Evolutionary conservation across 2,113 vertebrate genomes (phyloP).

Genomic region (Myrmecobius fasciatus): DNA sequence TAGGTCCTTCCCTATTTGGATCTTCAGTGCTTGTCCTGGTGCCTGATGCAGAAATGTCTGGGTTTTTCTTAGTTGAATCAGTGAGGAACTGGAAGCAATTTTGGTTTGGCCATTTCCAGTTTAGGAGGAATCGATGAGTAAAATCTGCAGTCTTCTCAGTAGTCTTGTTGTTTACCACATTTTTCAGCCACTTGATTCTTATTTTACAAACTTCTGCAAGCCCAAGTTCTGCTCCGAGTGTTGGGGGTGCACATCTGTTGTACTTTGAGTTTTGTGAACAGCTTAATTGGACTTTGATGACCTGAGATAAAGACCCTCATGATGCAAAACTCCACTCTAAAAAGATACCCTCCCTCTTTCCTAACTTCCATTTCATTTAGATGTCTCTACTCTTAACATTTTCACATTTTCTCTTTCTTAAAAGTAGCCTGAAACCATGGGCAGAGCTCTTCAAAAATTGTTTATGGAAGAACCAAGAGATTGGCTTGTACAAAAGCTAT

Average conservation of each 20-base stretch:
- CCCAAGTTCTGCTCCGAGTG: neutral
- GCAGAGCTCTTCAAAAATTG: neutral
- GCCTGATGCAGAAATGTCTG: neutral
- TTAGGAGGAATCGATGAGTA: neutral
- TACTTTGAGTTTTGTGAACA: neutral
- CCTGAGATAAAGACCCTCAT: neutral
- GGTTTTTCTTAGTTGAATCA: neutral
- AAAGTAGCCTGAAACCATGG: neutral
- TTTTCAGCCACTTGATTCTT: slow-evolving; percentile 14
- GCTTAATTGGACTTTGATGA: neutral
- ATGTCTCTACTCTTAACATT: slow-evolving; percentile 17
- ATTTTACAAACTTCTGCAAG: slow-evolving; percentile 27
- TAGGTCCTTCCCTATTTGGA: neutral
- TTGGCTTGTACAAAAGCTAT: neutral
- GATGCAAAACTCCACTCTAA: neutral
- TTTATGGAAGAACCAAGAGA: neutral
- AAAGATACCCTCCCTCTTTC: neutral
- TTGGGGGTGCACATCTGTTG: neutral
- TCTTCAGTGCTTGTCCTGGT: neutral
- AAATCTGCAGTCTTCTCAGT: neutral
- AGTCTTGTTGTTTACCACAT: neutral
- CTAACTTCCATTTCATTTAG: slow-evolving; percentile 1
- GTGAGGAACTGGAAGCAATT: neutral
- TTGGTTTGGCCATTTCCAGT: neutral
- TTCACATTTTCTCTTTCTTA: neutral